Evolutionary conservation across 2,797 vertebrate species (phyloP).

Genomic region (Bryconaethiops microstoma): DNA sequence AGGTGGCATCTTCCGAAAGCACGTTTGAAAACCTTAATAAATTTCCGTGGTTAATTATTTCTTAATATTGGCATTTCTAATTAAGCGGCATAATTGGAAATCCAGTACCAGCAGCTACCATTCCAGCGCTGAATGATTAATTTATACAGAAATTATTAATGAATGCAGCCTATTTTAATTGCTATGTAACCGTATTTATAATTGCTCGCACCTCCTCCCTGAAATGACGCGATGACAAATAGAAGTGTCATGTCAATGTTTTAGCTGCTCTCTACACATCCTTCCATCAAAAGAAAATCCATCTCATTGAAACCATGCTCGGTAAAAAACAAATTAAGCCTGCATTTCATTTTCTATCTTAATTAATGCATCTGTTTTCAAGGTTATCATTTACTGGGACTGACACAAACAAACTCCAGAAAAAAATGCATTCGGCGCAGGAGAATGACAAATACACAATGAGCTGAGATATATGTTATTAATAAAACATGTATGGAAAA

Average conservation of each 20-base stretch:
- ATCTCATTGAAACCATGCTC: slow-evolving; percentile 74
- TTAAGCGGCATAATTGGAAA: slow-evolving; percentile 82
- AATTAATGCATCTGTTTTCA: slow-evolving; percentile 79
- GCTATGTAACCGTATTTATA: slow-evolving; percentile 77
- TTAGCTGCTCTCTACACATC: slow-evolving; percentile 71
- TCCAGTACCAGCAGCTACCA: slow-evolving; percentile 76
- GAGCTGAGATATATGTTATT: background rate
- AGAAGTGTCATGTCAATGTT: slow-evolving; percentile 80
- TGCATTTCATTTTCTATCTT: slow-evolving; percentile 78
- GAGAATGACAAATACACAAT: slow-evolving; percentile 19
- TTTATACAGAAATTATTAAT: slow-evolving; percentile 83
- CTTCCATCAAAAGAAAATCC: slow-evolving; percentile 80
- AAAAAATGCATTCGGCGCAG: slow-evolving; percentile 66
- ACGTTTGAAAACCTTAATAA: slow-evolving; percentile 65
- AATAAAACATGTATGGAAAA: slow-evolving; percentile 1
- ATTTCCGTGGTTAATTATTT: slow-evolving; percentile 80
- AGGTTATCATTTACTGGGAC: slow-evolving; percentile 75
- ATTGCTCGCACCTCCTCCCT: slow-evolving; percentile 78
- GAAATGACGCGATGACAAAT: slow-evolving; percentile 82
- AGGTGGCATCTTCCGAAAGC: slow-evolving; percentile 17
- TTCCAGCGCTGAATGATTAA: slow-evolving; percentile 76
- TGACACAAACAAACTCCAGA: slow-evolving; percentile 73
- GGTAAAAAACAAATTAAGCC: slow-evolving; percentile 76
- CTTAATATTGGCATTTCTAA: slow-evolving; percentile 86
- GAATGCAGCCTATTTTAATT: slow-evolving; percentile 81